A percentile compares a stretch with the other conserved stretches of the same genome.
Conservation (phyloP, 2,797 vertebrate species). For the Amblyraja radiata region DNA sequence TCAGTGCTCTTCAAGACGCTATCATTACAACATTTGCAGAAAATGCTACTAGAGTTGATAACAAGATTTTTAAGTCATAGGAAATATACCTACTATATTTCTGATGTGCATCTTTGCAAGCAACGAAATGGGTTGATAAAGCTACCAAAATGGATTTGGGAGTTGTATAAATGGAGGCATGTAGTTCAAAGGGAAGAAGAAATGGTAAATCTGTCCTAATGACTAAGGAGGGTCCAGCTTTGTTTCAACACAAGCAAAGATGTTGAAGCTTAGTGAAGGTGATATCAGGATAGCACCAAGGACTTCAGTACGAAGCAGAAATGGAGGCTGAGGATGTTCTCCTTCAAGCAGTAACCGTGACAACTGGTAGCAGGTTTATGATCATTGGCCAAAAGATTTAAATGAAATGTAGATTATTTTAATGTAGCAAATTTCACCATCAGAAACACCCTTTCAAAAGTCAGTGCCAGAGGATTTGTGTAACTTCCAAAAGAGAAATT, state of each 20-base stretch:
- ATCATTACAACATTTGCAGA: neutral
- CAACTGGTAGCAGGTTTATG: neutral
- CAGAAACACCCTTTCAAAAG: neutral
- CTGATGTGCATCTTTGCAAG: neutral
- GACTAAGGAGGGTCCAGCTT: neutral
- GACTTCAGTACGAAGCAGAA: neutral
- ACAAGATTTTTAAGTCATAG: neutral
- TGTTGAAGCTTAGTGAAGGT: neutral
- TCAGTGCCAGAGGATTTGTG: neutral
- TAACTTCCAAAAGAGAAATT: neutral
- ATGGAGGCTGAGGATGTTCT: neutral
- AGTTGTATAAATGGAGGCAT: neutral
- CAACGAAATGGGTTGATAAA: neutral
- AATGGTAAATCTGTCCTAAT: neutral
- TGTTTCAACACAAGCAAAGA: neutral
- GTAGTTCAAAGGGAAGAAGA: neutral
- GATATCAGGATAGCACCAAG: neutral
- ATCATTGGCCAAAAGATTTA: neutral
- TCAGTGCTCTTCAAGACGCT: neutral
- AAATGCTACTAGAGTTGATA: neutral
- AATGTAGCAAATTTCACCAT: too few species aligned
- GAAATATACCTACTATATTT: neutral
- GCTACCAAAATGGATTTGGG: neutral
- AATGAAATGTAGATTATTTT: neutral
- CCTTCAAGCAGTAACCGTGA: neutral